phyloP scores from a whole-genome alignment of 1,140 invertebrate species.

The Daktulosphaira vitifoliae region DNA sequence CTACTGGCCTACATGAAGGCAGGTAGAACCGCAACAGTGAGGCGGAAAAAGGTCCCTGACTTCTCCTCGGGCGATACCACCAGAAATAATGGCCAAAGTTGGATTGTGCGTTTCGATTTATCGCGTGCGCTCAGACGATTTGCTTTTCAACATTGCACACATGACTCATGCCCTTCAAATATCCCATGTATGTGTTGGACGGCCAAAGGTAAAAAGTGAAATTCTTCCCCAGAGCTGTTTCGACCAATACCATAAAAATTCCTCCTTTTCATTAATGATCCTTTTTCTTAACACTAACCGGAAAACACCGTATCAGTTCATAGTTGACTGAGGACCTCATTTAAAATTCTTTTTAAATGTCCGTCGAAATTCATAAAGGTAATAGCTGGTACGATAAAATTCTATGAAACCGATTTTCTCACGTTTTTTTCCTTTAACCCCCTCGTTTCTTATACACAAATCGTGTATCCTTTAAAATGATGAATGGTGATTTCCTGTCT shows the following conservation, averaged over 20 bases:
- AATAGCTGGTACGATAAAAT: too few species aligned
- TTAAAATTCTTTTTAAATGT: too few species aligned
- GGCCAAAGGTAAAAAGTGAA: constrained; percentile 23
- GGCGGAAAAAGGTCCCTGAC: constrained; percentile 14
- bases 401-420: too few species aligned
- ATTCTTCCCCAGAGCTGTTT: not conserved
- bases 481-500: too few species aligned
- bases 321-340: not conserved
- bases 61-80: constrained; percentile 16
- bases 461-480: too few species aligned
- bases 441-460: too few species aligned
- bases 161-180: not conserved
- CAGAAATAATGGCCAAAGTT: not conserved
- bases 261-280: constrained; percentile 3
- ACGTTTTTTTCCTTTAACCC: too few species aligned
- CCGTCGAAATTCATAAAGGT: too few species aligned
- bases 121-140: constrained; percentile 4
- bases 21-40: not conserved
- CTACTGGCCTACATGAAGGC: constrained; percentile 20
- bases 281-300: not conserved
- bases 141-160: not conserved
- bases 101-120: not conserved
- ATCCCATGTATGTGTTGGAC: too few species aligned
- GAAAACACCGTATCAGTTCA: not conserved
- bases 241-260: not conserved